A percentile compares a stretch with the other conserved stretches of the same genome.
These are phyloP conservation scores for Marcusenius ussheri DNA, from an alignment of 2,113 vertebrate genomes.

Conservation along the genomic window DNA sequence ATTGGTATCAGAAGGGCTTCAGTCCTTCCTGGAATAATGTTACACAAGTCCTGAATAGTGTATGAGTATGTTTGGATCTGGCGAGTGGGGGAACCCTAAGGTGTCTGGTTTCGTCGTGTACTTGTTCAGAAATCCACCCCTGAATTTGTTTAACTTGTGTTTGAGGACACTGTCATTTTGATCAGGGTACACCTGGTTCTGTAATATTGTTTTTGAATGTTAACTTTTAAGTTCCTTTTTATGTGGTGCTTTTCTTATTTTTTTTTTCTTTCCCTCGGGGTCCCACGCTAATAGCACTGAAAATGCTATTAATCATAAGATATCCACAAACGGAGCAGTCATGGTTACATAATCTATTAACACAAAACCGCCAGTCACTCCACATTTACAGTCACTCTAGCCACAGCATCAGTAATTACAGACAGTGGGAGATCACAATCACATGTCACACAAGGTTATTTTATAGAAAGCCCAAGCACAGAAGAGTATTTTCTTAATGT, in stretches of 20 bases:
- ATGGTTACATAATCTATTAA: neutral
- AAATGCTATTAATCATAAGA: neutral
- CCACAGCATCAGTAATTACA: neutral
- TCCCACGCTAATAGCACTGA: neutral
- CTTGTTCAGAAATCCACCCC: neutral
- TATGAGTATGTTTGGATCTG: neutral
- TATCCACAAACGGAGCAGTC: neutral
- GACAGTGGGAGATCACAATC: neutral
- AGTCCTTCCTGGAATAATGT: neutral
- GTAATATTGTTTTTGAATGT: neutral
- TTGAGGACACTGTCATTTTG: neutral
- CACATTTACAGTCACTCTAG: neutral
- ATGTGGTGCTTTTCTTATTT: neutral
- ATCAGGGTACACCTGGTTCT: neutral
- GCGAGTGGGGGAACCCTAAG: neutral
- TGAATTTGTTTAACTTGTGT: neutral
- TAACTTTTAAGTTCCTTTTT: neutral
- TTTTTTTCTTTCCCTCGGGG: neutral
- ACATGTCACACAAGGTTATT: neutral
- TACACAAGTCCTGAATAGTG: neutral
- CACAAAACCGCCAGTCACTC: neutral
- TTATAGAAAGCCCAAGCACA: neutral
- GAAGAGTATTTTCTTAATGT: neutral
- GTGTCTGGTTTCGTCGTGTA: neutral
- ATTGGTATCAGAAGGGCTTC: neutral